Evolutionary conservation across 2,888 invertebrate species (phyloP).

Genomic region (Corythucha ciliata): DNA sequence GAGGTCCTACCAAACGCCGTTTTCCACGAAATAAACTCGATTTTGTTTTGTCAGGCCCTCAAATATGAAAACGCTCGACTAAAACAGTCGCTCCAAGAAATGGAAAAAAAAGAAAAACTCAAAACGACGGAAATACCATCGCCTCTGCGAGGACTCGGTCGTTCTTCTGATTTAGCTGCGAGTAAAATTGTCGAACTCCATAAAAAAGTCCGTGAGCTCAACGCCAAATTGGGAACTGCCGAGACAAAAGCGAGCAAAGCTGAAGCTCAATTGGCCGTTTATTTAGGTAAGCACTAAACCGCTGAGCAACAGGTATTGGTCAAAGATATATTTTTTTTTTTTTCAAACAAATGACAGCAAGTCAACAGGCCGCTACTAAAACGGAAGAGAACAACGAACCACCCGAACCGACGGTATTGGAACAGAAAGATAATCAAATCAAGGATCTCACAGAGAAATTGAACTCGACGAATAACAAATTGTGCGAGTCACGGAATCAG

Average conservation of each 20-base stretch:
- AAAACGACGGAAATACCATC: conserved; percentile 19
- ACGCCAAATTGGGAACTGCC: conserved; percentile 51
- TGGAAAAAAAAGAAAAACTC: conserved; percentile 19
- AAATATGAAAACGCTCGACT: conserved; percentile 19
- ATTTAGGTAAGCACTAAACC: conserved; percentile 39
- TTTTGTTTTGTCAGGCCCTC: conserved; percentile 10
- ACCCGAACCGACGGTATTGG: conserved; percentile 27
- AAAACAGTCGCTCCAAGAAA: conserved; percentile 19
- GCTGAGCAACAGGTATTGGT: too few relatives aligned
- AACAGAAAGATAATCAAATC: conserved; percentile 41
- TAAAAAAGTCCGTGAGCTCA: conserved; percentile 55
- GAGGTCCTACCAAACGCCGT: too few relatives aligned
- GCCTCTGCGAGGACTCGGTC: conserved; percentile 29
- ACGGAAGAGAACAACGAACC: conserved; percentile 39
- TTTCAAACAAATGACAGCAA: conserved; percentile 6
- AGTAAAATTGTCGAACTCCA: conserved; percentile 58
- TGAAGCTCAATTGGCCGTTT: conserved; percentile 25
- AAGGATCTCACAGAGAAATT: conserved; percentile 55
- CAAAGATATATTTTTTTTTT: background rate
- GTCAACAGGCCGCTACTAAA: conserved; percentile 5
- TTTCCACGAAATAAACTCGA: background rate
- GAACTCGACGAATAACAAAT: conserved; percentile 49
- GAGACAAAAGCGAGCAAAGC: conserved; percentile 24
- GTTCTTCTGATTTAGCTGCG: conserved; percentile 48
- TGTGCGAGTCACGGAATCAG: conserved; percentile 59